Conservation (phyloP, 1,140 invertebrate species). For the Arion vulgaris region DNA sequence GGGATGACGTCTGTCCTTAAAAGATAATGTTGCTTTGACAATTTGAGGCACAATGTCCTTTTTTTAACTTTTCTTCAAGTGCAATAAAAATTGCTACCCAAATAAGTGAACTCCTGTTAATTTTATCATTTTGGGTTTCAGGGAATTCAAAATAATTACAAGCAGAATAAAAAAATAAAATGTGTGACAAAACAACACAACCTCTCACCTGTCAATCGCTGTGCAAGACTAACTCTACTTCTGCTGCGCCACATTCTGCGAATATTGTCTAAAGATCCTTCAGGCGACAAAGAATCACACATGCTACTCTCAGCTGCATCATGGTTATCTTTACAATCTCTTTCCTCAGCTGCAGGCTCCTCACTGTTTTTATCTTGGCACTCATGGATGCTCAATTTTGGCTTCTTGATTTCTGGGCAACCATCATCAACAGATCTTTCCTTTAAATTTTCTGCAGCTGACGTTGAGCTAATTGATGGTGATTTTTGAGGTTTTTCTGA, state of each 20-base stretch:
- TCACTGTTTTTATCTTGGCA: neutral
- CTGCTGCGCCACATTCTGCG: constrained; percentile 77
- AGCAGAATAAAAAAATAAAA: too few species aligned
- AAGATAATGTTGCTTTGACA: too few species aligned
- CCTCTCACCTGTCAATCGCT: constrained; percentile 76
- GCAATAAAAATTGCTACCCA: too few species aligned
- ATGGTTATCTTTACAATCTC: neutral
- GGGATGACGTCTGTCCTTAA: too few species aligned
- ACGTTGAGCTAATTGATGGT: too few species aligned
- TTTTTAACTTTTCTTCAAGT: too few species aligned
- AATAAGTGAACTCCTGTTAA: too few species aligned
- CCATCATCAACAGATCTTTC: neutral
- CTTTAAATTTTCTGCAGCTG: too few species aligned
- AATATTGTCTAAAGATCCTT: constrained; percentile 67
- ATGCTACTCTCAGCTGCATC: neutral
- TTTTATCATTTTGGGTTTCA: too few species aligned
- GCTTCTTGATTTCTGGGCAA: neutral
- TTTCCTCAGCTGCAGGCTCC: neutral
- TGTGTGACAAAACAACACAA: too few species aligned
- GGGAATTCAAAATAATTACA: too few species aligned
- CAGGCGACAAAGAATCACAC: constrained; percentile 33
- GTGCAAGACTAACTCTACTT: constrained; percentile 76
- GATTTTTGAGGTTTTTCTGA: neutral
- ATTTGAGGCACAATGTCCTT: too few species aligned
- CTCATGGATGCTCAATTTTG: neutral